These are phyloP conservation scores for Alectura lathami DNA, from an alignment of 2,113 vertebrate species.

Conservation along the genomic window DNA sequence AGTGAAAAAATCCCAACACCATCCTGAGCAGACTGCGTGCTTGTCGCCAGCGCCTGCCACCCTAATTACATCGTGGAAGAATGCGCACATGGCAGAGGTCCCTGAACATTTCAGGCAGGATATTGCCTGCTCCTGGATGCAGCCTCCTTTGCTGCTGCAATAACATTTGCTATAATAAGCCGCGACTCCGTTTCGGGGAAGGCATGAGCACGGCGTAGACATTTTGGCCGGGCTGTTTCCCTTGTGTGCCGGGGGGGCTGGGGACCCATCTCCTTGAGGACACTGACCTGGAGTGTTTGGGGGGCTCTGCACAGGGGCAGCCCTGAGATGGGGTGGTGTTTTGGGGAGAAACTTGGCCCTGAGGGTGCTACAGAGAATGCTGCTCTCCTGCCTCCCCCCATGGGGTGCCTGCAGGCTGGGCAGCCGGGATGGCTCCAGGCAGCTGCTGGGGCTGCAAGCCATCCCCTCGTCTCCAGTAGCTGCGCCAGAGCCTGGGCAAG, in stretches of 20 bases:
- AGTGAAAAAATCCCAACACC: background rate
- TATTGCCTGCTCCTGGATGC: conserved; percentile 52
- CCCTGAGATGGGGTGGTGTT: fast-evolving
- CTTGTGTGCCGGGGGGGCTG: fast-evolving
- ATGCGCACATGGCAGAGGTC: conserved; percentile 22
- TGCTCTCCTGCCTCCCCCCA: background rate
- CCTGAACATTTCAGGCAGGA: conserved; percentile 64
- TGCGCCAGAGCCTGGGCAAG: background rate
- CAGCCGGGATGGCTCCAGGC: background rate
- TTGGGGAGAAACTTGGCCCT: background rate
- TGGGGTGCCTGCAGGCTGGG: background rate
- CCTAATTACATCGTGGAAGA: background rate
- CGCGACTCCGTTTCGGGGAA: background rate
- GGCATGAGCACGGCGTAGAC: background rate
- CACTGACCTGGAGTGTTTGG: fast-evolving
- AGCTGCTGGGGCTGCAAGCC: background rate
- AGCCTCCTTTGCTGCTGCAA: background rate
- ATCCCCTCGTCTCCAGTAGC: background rate
- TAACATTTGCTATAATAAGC: conserved; percentile 28
- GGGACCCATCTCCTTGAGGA: fast-evolving
- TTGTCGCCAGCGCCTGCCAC: background rate
- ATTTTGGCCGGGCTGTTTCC: background rate
- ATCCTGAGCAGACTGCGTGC: fast-evolving
- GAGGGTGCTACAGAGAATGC: no score
- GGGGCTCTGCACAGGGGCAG: background rate